Percentiles rank a stretch among this genome's conserved stretches.
Conservation (phyloP, 2,797 vertebrate genomes). For the Diplodus puntazzo region DNA sequence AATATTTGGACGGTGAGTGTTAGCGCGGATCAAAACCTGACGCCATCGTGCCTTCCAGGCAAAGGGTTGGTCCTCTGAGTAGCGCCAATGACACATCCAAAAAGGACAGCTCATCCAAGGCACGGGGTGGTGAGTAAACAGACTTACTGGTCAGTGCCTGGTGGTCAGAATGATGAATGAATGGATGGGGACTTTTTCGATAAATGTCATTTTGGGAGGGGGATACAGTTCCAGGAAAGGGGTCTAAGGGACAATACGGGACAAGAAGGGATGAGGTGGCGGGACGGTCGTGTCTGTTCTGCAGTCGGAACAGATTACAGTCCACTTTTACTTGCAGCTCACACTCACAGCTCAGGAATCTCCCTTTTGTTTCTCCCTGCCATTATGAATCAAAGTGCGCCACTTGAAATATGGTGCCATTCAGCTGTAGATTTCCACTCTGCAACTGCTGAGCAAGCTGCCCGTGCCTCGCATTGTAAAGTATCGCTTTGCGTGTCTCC, state of each 20-base stretch:
- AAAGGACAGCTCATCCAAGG: constrained; percentile 59
- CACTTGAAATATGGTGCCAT: constrained; percentile 36
- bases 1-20: constrained; percentile 56
- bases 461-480: constrained; percentile 8
- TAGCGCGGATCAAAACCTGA: constrained; percentile 47
- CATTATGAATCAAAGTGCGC: constrained; percentile 24
- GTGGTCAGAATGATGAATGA: constrained; percentile 39
- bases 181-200: constrained; percentile 21
- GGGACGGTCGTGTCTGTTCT: constrained; percentile 6
- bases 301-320: constrained; percentile 8
- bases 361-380: constrained; percentile 50
- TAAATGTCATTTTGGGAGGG: constrained; percentile 25
- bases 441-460: constrained; percentile 27
- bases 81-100: constrained; percentile 54
- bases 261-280: not conserved
- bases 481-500: constrained; percentile 7
- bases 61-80: constrained; percentile 37
- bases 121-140: constrained; percentile 55
- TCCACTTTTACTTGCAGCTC: constrained; percentile 24
- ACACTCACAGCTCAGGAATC: constrained; percentile 53
- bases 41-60: constrained; percentile 51
- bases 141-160: constrained; percentile 40
- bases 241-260: constrained; percentile 47
- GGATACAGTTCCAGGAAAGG: constrained; percentile 61
- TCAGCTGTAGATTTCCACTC: constrained; percentile 24